Evolutionary conservation across 64 coral and sea anemone species (phyloP).

Genomic region (Orbicella faveolata): DNA sequence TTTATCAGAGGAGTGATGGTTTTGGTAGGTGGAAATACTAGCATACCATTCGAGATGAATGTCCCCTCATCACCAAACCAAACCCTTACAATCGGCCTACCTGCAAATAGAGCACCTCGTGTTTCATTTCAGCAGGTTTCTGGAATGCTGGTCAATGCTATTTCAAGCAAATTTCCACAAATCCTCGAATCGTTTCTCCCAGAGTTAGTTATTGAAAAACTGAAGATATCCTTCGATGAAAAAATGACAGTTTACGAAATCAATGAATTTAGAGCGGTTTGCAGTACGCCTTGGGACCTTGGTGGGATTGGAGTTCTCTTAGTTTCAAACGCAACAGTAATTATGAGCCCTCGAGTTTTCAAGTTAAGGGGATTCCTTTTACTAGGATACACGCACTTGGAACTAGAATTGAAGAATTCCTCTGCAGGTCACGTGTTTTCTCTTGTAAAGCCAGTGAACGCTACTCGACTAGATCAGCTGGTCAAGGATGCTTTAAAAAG

Average conservation of each 20-base stretch:
- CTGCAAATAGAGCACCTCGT: background rate
- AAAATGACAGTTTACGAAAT: slow-evolving; percentile 31
- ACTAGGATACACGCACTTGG: background rate
- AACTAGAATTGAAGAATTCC: background rate
- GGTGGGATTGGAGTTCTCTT: slow-evolving; percentile 31
- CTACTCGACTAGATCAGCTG: slow-evolving; percentile 7
- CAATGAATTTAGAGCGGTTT: slow-evolving; percentile 4
- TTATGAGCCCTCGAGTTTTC: background rate
- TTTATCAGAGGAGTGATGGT: slow-evolving; percentile 41
- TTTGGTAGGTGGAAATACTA: slow-evolving; percentile 9
- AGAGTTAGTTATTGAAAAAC: slow-evolving; percentile 33
- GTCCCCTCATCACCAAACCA: slow-evolving; percentile 34
- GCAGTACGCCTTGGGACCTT: slow-evolving; percentile 40
- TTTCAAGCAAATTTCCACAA: slow-evolving; percentile 28
- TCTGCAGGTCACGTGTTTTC: slow-evolving; percentile 12
- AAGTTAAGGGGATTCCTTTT: background rate
- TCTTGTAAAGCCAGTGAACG: background rate
- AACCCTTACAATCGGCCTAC: slow-evolving; percentile 30
- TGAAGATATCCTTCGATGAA: slow-evolving; percentile 38
- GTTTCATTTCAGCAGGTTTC: slow-evolving; percentile 32
- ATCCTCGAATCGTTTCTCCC: slow-evolving; percentile 40
- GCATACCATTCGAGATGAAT: slow-evolving; percentile 66
- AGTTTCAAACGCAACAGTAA: background rate
- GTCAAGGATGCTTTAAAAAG: slow-evolving; percentile 35
- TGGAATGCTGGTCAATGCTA: slow-evolving; percentile 26